Base-by-base conservation (phyloP, 2,113 vertebrate genomes). In the Mohoua ochrocephala region DNA sequence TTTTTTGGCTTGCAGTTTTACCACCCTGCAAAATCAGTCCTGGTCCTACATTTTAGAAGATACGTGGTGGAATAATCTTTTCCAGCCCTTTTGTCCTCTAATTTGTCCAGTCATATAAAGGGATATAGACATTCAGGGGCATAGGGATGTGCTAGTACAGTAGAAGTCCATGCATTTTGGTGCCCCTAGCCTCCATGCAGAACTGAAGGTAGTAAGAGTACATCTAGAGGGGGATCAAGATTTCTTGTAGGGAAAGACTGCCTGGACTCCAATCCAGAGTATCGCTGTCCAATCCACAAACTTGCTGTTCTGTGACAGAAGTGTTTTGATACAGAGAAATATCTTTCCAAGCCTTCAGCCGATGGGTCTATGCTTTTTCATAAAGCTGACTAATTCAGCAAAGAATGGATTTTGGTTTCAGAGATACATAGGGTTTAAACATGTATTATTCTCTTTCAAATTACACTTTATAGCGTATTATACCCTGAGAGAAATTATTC, bases 401-500 rank as follows among this genome's bases (percentile, higher is more conserved):
- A 95, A 41, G 7, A 93, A 94, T 91, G 86, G 87, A 93, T 96
- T 97, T 96, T 90, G 16, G 53, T 94, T 89, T 95, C 89, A 92
- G 54, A 94, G 84, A 96, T 95, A 80, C 6, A 7, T 93, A 86
- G 42, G 56, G 44, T 97, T 96, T 95, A 97, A 96, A 96, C 92
- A 67, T 89, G 71, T 60, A 91, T 96, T 73, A 87, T 95, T 97
- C 89, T 79, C 26, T 94, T 97, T 97, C 94, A 97, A 97, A 97
- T 93, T 97, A 86, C 77, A 88, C 71, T 98, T 97, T 97, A 94
- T 89, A 95, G 95, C 84, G 31, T 91, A 96, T 90, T 97, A 97
- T 91, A 97, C 96, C 95, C 97, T 93, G 20, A 69, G 96, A 98
- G 98, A 98, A 98, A 98, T 99, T 96, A 98, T 98, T 98, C 98